These are phyloP conservation scores for Calycopis cecrops DNA, from an alignment of 1,140 invertebrate genomes.

Conservation along the genomic window DNA sequence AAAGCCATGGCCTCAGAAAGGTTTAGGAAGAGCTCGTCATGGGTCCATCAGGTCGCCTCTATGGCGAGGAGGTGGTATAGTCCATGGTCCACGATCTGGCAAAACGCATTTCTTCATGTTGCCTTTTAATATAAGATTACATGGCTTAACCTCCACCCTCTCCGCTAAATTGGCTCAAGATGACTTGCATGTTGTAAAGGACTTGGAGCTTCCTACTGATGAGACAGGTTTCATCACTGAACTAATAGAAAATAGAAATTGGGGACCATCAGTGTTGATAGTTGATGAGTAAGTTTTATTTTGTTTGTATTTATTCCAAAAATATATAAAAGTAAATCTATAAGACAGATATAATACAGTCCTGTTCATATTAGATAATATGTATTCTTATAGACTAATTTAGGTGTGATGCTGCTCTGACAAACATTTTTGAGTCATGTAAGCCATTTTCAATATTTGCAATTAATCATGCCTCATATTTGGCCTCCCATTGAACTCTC, in stretches of 20 bases:
- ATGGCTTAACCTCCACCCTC: conserved; percentile 88
- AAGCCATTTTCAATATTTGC: no score
- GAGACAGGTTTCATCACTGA: conserved; percentile 88
- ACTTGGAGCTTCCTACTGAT: conserved; percentile 89
- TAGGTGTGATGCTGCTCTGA: no score
- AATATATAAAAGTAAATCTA: no score
- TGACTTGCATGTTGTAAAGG: conserved; percentile 94
- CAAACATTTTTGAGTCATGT: no score
- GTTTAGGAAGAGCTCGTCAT: conserved; percentile 89
- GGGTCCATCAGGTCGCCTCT: conserved; percentile 93
- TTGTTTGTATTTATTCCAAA: conserved; percentile 14
- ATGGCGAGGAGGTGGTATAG: conserved; percentile 86
- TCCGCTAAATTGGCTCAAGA: conserved; percentile 96
- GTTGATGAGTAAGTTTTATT: conserved; percentile 86
- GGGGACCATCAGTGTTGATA: conserved; percentile 97
- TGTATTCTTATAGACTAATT: no score
- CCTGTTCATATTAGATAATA: no score
- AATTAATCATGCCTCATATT: no score
- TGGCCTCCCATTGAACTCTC: no score
- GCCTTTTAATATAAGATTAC: conserved; percentile 82
- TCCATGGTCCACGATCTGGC: conserved; percentile 92
- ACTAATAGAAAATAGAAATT: conserved; percentile 88
- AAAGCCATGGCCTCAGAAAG: conserved; percentile 98
- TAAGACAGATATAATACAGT: no score
- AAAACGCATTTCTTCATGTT: conserved; percentile 95